These are phyloP conservation scores for Grus americana DNA, from an alignment of 2,113 vertebrate species.

Conservation along the genomic window DNA sequence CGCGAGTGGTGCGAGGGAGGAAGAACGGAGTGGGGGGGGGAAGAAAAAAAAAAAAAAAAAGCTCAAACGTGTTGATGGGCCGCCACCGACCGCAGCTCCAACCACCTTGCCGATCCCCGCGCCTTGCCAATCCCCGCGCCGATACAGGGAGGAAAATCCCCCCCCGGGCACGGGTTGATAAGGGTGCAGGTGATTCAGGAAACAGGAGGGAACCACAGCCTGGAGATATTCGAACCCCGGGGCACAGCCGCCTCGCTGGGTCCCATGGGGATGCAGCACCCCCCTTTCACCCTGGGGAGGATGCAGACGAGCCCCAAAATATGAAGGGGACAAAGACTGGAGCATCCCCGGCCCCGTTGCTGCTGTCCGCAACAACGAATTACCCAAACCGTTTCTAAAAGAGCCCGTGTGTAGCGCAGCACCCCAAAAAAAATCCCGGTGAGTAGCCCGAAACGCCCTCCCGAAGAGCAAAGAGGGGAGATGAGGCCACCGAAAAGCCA, in stretches of 20 bases:
- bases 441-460: not conserved
- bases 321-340: not conserved
- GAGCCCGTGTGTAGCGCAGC: accelerated
- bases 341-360: not conserved
- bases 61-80: not conserved
- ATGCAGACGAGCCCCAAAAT: not conserved
- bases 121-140: not conserved
- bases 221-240: not conserved
- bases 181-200: not conserved
- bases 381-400: not conserved
- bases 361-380: too few relatives aligned
- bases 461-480: too few relatives aligned
- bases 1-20: too few relatives aligned
- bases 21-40: not conserved
- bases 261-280: not conserved
- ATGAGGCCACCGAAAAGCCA: not conserved
- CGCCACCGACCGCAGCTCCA: not conserved
- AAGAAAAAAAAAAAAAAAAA: not conserved
- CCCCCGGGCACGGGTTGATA: accelerated
- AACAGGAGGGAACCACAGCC: not conserved
- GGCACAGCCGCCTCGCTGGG: not conserved
- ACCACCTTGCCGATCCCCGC: not conserved
- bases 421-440: accelerated
- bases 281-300: not conserved
- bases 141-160: not conserved